Percentiles rank a stretch among this genome's conserved stretches.
These are phyloP conservation scores for Gulo gulo DNA, from an alignment of 2,113 vertebrate genomes.

Conservation along the genomic window DNA sequence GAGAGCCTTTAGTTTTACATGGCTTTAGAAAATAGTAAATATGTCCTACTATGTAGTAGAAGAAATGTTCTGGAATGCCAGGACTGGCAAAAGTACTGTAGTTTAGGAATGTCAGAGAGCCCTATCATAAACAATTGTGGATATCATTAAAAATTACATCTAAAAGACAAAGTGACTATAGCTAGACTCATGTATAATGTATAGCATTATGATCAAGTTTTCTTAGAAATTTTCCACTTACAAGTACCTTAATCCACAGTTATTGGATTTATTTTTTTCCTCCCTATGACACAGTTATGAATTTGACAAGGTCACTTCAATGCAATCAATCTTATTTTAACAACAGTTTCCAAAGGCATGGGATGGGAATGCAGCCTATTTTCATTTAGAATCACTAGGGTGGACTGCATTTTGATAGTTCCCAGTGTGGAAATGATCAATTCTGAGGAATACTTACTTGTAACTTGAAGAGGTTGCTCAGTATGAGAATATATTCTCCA, in stretches of 20 bases:
- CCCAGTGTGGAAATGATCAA: neutral
- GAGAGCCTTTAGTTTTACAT: neutral
- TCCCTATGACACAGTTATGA: neutral
- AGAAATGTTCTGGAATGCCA: neutral
- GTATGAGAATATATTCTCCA: neutral
- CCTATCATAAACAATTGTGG: neutral
- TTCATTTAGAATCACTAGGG: neutral
- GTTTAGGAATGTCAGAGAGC: neutral
- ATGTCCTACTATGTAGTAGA: neutral
- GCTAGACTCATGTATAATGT: neutral
- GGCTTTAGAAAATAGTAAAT: neutral
- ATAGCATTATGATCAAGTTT: neutral
- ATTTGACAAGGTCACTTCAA: neutral
- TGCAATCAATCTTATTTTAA: neutral
- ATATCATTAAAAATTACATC: neutral
- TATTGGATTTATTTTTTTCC: neutral
- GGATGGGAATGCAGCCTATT: neutral
- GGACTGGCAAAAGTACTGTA: neutral
- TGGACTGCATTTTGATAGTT: neutral
- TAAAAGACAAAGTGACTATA: neutral
- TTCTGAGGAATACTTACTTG: neutral
- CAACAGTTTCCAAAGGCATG: neutral
- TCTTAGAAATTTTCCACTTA: neutral
- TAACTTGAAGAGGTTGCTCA: neutral
- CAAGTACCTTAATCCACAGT: neutral